Evolutionary conservation across 2,797 vertebrate species (phyloP), one percentile per base, ranked within the genome.

Genomic region (Kryptolebias ocellatus): DNA sequence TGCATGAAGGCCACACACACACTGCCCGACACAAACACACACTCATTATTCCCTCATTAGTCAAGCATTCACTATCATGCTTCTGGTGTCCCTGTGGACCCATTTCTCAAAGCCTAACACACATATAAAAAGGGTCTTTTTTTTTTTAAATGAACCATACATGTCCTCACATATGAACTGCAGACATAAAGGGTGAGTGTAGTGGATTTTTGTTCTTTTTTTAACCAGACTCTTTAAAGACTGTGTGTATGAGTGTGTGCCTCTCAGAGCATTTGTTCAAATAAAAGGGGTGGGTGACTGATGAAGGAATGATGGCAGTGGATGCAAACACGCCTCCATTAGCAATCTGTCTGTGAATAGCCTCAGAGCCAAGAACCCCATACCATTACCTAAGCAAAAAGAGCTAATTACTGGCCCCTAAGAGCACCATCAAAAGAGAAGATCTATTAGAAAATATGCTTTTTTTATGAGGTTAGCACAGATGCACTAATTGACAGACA

Each of bases 261-360:
- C 67, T 74, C 5, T 49, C 37, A 11, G 46, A 63, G 44, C 34
- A 39, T 74, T 63, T 80, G 73, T 64, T 77, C 57, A 82, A 85
- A 84, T 84, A 71, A 83, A 74, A 78, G 80, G 71, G 66, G 64
- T 42, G 79, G 78, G 63, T 80, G 78, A 84, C 74, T 53, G 83
- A 85, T 87, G 81, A 83, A 84, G 74, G 80, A 83, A 84, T 78
- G 79, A 80, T 87, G 79, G 55, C 71, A 73, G 66, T 69, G 74
- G 78, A 89, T 83, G 78, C 81, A 89, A 90, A 86, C 49, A 16
- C 8, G 15, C 79, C 79, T 86, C 90, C 89, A 91, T 92, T 92
- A 92, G 86, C 78, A 65, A 70, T 83, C 76, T 79, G 67, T 73
- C 76, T 58, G 83, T 74, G 71, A 85, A 83, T 60, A 76, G 73